Base-by-base conservation (phyloP, 2,888 invertebrate species). In the Rhodophaea formosa region DNA sequence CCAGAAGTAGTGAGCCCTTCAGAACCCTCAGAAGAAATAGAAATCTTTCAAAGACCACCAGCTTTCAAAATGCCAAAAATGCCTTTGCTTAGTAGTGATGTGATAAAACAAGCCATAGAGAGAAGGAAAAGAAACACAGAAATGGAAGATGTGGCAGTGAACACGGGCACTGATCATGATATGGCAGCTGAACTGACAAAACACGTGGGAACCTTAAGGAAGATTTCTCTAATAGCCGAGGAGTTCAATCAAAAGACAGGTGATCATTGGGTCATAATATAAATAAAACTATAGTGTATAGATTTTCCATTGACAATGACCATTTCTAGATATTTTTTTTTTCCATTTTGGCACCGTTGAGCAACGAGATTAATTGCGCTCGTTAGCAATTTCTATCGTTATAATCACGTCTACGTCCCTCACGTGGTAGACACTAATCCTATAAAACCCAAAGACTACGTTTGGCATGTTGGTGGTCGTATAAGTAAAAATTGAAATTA, bases 221-320 rank as follows among this genome's bases (percentile, higher is more conserved):
- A 82, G 63, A 91, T 91, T 71, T 90, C 91, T 0, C 65, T 90
- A 12, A 90, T 91, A 57, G 90, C 90, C n/a, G 90, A 91, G 62
- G 90, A 90, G 59, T 90, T 91, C 62, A 89, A 90, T 65, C 84
- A 89, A 54, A 91, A 89, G 75, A 90, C 90, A 54, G 90, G 90
- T 90, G 67, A n/a, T 1, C 35, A 60, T 56, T 23, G 23, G 5
- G 23, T 3, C 23, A 23, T 23, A n/a, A n/a, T n/a, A 23, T 5
- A 23, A 2, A 23, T 23, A 23, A 23, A 23, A 5, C 23, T 23
- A 23, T 23, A 23, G 23, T n/a, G n/a, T n/a, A n/a, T n/a, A n/a
- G n/a, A n/a, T n/a, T n/a, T n/a, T n/a, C n/a, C n/a, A n/a, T n/a
- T n/a, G n/a, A n/a, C n/a, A n/a, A n/a, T n/a, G n/a, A n/a, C n/a